Evolutionary conservation across 2,888 invertebrate genomes (phyloP).

Genomic region (Penaeus monodon): DNA sequence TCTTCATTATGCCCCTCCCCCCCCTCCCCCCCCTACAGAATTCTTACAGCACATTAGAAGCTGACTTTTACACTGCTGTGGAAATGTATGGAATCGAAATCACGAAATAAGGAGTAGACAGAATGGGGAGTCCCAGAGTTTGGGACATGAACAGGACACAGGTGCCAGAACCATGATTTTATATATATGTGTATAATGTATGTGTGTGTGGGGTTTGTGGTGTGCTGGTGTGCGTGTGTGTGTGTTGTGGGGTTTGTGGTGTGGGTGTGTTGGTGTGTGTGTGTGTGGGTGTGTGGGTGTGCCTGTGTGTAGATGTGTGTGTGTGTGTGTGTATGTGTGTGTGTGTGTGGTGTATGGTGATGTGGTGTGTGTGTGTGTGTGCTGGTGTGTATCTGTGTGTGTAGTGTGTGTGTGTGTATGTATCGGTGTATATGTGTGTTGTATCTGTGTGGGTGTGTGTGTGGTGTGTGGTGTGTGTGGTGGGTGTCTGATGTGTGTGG

Average conservation of each 20-base stretch:
- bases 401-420: too few relatives aligned
- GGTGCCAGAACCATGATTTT: background rate
- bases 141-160: constrained; percentile 12
- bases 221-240: constrained; percentile 8
- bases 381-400: too few relatives aligned
- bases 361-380: background rate
- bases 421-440: too few relatives aligned
- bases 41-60: constrained; percentile 6
- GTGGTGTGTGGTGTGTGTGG: too few relatives aligned
- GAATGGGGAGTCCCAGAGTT: background rate
- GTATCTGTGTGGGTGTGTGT: too few relatives aligned
- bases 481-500: too few relatives aligned
- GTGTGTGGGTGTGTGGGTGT: constrained; percentile 6
- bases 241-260: constrained; percentile 14
- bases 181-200: too few relatives aligned
- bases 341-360: too few relatives aligned
- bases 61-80: constrained; percentile 19
- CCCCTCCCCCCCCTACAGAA: constrained; percentile 17
- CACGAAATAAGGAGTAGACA: constrained; percentile 35
- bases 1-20: too few relatives aligned
- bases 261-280: background rate
- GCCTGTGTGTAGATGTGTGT: constrained; percentile 1
- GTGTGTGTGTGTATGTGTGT: background rate
- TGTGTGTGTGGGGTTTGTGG: background rate
- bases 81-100: constrained; percentile 31